Evolutionary conservation across 1,140 invertebrate genomes (phyloP).

Genomic region (Scaptomyza graminum): DNA sequence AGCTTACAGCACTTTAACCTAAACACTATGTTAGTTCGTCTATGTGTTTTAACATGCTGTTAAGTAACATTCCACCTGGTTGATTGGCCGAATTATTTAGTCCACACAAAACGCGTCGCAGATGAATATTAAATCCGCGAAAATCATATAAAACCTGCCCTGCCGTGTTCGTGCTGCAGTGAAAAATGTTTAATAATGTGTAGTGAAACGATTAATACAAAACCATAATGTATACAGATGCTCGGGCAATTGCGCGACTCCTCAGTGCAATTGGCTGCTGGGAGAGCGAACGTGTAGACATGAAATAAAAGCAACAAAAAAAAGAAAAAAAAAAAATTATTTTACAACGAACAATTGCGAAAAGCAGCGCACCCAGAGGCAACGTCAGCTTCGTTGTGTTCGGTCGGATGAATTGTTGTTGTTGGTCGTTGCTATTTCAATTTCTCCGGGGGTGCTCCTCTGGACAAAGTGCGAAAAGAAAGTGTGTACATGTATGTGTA

Average conservation of each 20-base stretch:
- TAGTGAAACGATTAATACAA: slow-evolving; percentile 4
- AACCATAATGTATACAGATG: slow-evolving; percentile 25
- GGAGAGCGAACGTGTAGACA: slow-evolving; percentile 50
- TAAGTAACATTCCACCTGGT: slow-evolving; percentile 46
- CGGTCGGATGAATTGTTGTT: slow-evolving; percentile 36
- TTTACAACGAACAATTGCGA: slow-evolving; percentile 52
- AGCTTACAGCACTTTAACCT: too few relatives aligned
- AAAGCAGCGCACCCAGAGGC: slow-evolving; percentile 39
- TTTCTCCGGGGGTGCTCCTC: slow-evolving; percentile 73
- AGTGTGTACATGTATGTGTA: slow-evolving; percentile 58
- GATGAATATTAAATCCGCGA: slow-evolving; percentile 26
- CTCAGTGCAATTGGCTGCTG: slow-evolving; percentile 38
- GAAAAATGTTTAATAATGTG: slow-evolving; percentile 47
- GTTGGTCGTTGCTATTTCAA: slow-evolving; percentile 58
- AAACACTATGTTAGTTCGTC: too few relatives aligned
- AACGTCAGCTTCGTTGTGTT: slow-evolving; percentile 51
- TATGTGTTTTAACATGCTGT: slow-evolving; percentile 13
- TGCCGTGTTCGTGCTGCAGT: slow-evolving; percentile 27
- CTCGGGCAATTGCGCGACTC: slow-evolving; percentile 32
- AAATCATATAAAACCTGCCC: slow-evolving; percentile 29
- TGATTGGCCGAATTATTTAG: slow-evolving; percentile 45
- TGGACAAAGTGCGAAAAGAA: slow-evolving; percentile 71
- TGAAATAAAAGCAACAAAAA: slow-evolving; percentile 58
- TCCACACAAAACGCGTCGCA: slow-evolving; percentile 40
- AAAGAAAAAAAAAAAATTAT: slow-evolving; percentile 43